Percentiles rank a stretch among this genome's conserved stretches.
phyloP scores from a whole-genome alignment of 2,888 invertebrate species.

The Clostera curtula region DNA sequence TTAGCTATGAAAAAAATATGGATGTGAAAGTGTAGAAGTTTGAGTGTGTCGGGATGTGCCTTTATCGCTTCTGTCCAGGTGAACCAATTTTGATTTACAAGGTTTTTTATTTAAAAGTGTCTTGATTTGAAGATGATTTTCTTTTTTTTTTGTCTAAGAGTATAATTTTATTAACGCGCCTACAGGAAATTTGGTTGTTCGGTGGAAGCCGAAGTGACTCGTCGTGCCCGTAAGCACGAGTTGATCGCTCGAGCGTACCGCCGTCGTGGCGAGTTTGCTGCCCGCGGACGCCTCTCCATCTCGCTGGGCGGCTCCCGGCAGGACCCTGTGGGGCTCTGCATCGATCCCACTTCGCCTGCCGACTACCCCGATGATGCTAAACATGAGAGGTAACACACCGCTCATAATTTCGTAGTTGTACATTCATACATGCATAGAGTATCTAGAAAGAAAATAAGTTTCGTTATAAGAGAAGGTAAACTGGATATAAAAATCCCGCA shows the following conservation, averaged over 20 bases:
- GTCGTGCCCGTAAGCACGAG: constrained; percentile 87
- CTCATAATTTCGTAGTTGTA: constrained; percentile 1
- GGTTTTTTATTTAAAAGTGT: too few species aligned
- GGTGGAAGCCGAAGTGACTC: constrained; percentile 70
- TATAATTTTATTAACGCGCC: too few species aligned
- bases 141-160: too few species aligned
- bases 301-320: constrained; percentile 90
- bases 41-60: too few species aligned
- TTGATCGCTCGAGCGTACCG: constrained; percentile 94
- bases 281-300: constrained; percentile 89
- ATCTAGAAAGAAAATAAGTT: too few species aligned
- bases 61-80: too few species aligned
- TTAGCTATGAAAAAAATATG: too few species aligned
- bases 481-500: too few species aligned
- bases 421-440: too few species aligned
- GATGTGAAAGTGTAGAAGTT: too few species aligned
- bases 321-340: constrained; percentile 88
- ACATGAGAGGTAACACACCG: constrained; percentile 50
- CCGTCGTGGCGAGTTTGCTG: constrained; percentile 88
- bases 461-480: too few species aligned
- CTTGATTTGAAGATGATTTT: not conserved
- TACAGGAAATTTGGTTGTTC: constrained; percentile 84
- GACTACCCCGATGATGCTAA: constrained; percentile 58
- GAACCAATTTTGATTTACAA: too few species aligned
- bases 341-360: constrained; percentile 54